Percentiles rank a stretch among this genome's conserved stretches.
Conservation (phyloP, 2,797 vertebrate genomes). For the Platalea minor region DNA sequence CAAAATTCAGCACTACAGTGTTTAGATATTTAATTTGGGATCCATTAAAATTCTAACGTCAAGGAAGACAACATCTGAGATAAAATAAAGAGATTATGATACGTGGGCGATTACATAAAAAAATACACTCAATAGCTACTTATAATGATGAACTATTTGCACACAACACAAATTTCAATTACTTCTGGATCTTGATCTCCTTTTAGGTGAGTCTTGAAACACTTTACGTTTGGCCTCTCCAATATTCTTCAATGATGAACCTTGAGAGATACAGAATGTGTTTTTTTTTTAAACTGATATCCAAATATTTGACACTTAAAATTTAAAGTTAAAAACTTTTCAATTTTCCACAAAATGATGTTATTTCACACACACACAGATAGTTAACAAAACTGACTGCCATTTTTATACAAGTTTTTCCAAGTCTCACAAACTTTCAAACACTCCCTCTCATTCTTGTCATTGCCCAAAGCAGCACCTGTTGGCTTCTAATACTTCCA, state of each 20-base stretch:
- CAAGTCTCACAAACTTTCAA: slow-evolving; percentile 62
- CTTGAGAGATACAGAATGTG: slow-evolving; percentile 71
- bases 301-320: slow-evolving; percentile 64
- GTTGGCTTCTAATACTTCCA: slow-evolving; percentile 37
- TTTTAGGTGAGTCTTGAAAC: slow-evolving; percentile 70
- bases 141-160: slow-evolving; percentile 47
- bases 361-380: slow-evolving; percentile 61
- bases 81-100: slow-evolving; percentile 26
- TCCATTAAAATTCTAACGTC: slow-evolving; percentile 50
- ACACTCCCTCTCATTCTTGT: slow-evolving; percentile 62
- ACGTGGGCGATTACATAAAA: slow-evolving; percentile 40
- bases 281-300: slow-evolving; percentile 54
- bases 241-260: slow-evolving; percentile 67
- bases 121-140: slow-evolving; percentile 54
- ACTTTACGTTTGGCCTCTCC: slow-evolving; percentile 68
- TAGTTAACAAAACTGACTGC: slow-evolving; percentile 58
- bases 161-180: slow-evolving; percentile 68
- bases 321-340: slow-evolving; percentile 52
- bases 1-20: slow-evolving; percentile 52
- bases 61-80: slow-evolving; percentile 54
- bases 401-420: slow-evolving; percentile 59
- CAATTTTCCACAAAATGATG: slow-evolving; percentile 49
- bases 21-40: slow-evolving; percentile 51
- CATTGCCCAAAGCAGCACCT: slow-evolving; percentile 63
- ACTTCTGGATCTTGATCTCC: slow-evolving; percentile 75